Evolutionary conservation across 2,113 vertebrate genomes (phyloP).

Genomic region (Pelecanus crispus): DNA sequence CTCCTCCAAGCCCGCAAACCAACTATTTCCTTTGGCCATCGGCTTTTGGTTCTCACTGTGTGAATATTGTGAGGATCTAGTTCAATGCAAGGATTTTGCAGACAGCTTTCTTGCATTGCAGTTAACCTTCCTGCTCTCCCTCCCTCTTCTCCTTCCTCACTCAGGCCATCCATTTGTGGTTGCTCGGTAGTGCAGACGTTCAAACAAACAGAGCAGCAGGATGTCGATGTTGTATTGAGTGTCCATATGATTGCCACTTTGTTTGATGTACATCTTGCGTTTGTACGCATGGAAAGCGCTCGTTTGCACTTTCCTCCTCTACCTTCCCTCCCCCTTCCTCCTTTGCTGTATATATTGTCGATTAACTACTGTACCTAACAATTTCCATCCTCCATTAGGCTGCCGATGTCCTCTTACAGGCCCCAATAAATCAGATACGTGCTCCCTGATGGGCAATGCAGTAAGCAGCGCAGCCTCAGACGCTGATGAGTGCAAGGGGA

Average conservation of each 20-base stretch:
- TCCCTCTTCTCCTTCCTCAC: neutral
- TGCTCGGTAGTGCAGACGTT: neutral
- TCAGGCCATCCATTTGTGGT: constrained; percentile 44
- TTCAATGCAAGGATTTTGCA: neutral
- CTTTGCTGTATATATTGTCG: constrained; percentile 35
- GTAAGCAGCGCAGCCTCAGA: neutral
- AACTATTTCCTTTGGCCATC: neutral
- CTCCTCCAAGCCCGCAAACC: neutral
- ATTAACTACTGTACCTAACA: constrained; percentile 39
- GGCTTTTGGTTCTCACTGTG: neutral
- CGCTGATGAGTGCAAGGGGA: neutral
- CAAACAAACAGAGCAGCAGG: constrained; percentile 17
- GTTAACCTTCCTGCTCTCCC: neutral
- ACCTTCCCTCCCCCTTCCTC: constrained; percentile 1
- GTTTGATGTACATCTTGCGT: constrained; percentile 27
- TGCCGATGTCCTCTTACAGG: neutral
- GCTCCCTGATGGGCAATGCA: neutral
- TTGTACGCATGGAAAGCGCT: neutral
- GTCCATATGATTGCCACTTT: constrained; percentile 16
- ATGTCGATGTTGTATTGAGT: constrained; percentile 22
- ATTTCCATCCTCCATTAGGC: constrained; percentile 18
- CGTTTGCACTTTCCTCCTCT: neutral
- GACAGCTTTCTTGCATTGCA: neutral
- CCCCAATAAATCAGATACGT: neutral
- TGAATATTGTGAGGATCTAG: neutral